Evolutionary conservation across 2,113 vertebrate species (phyloP).

Genomic region (Microtus ochrogaster): DNA sequence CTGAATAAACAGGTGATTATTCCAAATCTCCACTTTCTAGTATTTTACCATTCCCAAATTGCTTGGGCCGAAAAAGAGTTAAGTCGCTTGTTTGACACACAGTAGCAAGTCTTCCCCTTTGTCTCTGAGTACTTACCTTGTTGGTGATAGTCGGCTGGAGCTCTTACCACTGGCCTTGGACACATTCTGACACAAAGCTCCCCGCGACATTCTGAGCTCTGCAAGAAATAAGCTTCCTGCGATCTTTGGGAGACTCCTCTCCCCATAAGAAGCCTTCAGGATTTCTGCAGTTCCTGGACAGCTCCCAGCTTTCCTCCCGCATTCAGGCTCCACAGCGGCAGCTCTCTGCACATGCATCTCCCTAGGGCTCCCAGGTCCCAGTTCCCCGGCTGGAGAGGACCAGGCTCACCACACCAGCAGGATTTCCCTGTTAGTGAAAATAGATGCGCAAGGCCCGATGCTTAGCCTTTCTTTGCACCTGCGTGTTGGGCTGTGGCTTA

Average conservation of each 20-base stretch:
- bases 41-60: background rate
- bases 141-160: background rate
- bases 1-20: background rate
- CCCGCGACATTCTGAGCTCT: background rate
- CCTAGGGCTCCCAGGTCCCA: background rate
- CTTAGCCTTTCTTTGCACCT: background rate
- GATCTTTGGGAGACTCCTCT: background rate
- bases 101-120: background rate
- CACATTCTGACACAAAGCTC: background rate
- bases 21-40: background rate
- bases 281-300: background rate
- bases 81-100: background rate
- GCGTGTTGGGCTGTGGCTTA: background rate
- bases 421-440: background rate
- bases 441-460: background rate
- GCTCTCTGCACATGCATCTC: background rate
- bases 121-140: constrained; percentile 4
- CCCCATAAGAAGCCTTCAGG: background rate
- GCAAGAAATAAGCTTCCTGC: background rate
- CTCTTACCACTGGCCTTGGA: background rate
- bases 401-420: background rate
- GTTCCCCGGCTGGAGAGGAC: background rate
- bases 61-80: background rate
- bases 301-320: background rate
- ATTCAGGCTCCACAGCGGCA: background rate